Base-by-base conservation (phyloP, 2,888 invertebrate species). In the Ischnus inquisitorius region DNA sequence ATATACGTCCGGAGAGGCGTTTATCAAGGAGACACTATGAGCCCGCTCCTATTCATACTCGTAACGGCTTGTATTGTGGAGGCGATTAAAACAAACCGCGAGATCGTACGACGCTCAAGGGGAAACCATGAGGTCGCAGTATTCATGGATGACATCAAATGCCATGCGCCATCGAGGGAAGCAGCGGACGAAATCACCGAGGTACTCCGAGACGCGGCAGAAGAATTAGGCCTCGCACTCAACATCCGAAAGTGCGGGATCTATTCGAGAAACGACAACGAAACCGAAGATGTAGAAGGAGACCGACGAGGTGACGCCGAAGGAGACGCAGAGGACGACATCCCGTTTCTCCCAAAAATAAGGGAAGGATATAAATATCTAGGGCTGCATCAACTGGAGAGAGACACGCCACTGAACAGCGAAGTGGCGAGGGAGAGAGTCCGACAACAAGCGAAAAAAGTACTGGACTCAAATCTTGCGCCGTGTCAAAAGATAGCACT, bases 131-230 rank as follows among this genome's bases (percentile, higher is more conserved):
- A 51, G 5, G 54, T 82, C 0, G 43, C 51, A 1, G 84, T 80
- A 0, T 85, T 48, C 39, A 79, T 85, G 83, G 82, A 82, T 22
- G 76, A 87, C 77, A 79, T 86, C 65, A 65, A 87, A 79, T 68
- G 76, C 65, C 69, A 85, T 76, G 68, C 79, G 1, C 79, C 79
- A 2, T 67, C 57, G 10, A 39, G 48, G 8, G 54, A 43, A 14
- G 41, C 72, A 8, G 39, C 57, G n/a, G 12, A 25, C 0, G 16
- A 8, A 12, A 79, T 82, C 1, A 68, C 77, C 2, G 25, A 34
- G 0, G 57, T 41, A 4, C 34, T 81, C 2, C 28, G 28, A 12
- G n/a, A 28, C 0, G 51, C 76, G 3, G 82, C 78, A 5, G 71
- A 76, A 8, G 76, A 75, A 22, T 8, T 75, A 1, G 75, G 75